A percentile compares a stretch with the other conserved stretches of the same genome.
Conservation (phyloP, 2,888 invertebrate genomes). For the Pilophorus perplexus region DNA sequence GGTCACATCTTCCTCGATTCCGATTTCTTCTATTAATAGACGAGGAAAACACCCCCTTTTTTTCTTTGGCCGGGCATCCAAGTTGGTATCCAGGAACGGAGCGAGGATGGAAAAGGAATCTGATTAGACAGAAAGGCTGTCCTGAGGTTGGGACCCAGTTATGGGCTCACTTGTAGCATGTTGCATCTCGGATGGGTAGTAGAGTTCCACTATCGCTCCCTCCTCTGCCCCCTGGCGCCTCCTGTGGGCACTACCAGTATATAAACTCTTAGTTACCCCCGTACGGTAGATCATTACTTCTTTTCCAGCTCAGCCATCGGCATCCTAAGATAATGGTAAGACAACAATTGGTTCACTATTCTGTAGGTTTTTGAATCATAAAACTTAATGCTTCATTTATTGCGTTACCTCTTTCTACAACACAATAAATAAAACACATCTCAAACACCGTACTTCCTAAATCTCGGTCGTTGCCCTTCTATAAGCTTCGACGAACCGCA, state of each 20-base stretch:
- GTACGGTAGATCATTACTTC: not conserved
- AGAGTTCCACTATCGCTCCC: slow-evolving; percentile 1
- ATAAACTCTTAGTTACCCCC: slow-evolving; percentile 13
- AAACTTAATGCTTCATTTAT: no score
- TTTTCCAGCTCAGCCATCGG: not conserved
- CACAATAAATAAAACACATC: no score
- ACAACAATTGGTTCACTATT: no score
- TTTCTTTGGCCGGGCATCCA: not conserved
- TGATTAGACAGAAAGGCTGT: slow-evolving; percentile 9
- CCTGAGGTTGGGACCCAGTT: not conserved
- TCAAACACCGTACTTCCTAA: no score
- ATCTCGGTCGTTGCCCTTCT: no score
- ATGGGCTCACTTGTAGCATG: not conserved
- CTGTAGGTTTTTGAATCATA: no score
- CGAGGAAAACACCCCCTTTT: not conserved
- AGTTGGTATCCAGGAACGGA: not conserved
- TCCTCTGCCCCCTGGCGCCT: slow-evolving; percentile 1
- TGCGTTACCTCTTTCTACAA: no score
- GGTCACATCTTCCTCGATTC: not conserved
- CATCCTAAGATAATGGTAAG: not conserved
- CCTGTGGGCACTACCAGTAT: slow-evolving; percentile 8
- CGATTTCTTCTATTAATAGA: slow-evolving; percentile 10
- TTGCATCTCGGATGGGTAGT: not conserved
- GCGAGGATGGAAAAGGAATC: not conserved
- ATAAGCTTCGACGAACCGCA: no score